Evolutionary conservation across 2,113 vertebrate genomes (phyloP).

Genomic region (Elgaria multicarinata): DNA sequence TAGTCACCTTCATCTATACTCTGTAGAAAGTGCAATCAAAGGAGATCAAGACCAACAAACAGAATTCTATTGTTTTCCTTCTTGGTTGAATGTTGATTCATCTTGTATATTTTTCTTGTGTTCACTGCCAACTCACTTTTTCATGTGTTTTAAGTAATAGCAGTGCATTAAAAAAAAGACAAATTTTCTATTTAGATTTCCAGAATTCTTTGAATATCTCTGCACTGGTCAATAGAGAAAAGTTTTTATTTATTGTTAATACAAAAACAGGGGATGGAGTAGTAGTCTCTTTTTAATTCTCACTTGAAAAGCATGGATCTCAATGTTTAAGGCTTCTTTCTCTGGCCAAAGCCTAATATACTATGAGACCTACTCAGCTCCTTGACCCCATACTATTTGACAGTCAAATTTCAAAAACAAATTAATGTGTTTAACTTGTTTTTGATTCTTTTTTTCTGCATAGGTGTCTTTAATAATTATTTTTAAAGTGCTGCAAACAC

Average conservation of each 20-base stretch:
- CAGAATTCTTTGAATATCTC: neutral
- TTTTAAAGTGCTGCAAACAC: too few species aligned
- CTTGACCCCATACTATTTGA: too few species aligned
- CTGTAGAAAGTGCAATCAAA: neutral
- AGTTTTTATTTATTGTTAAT: neutral
- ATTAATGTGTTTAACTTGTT: too few species aligned
- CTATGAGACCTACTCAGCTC: neutral
- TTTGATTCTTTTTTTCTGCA: too few species aligned
- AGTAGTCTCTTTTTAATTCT: too few species aligned
- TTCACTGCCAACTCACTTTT: neutral
- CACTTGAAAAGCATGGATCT: too few species aligned
- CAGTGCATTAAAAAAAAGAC: neutral
- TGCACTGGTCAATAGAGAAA: neutral
- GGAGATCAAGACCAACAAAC: neutral
- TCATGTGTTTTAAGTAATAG: neutral
- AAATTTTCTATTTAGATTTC: neutral
- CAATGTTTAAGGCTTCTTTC: neutral
- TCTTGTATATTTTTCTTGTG: neutral
- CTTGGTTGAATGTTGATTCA: neutral
- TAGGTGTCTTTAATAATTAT: too few species aligned
- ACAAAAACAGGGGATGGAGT: too few species aligned
- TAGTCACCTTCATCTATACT: neutral
- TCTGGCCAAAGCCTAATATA: neutral
- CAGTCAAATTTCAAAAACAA: too few species aligned
- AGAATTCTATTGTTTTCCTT: neutral